Evolutionary conservation across 2,888 invertebrate species (phyloP).

Genomic region (Morinoia aosen): DNA sequence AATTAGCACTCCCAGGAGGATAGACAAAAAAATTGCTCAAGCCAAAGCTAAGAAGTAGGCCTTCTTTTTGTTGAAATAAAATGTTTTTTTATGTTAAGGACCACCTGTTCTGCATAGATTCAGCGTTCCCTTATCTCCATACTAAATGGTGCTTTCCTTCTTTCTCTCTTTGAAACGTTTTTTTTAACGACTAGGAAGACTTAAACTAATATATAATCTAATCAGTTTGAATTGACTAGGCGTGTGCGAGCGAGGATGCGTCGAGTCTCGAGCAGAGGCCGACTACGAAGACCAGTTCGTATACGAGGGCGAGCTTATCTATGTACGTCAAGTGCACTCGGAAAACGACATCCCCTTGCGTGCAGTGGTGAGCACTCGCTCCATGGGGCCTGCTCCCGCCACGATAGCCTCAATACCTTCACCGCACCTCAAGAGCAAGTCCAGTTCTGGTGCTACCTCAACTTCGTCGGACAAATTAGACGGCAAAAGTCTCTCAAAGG

Average conservation of each 20-base stretch:
- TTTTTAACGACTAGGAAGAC: too few relatives aligned
- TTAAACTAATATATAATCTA: too few relatives aligned
- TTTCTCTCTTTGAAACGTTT: too few relatives aligned
- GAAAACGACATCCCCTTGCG: conserved; percentile 59
- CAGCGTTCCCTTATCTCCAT: too few relatives aligned
- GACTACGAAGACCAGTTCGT: conserved; percentile 64
- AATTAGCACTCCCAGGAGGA: too few relatives aligned
- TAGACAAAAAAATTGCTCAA: too few relatives aligned
- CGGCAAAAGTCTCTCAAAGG: not conserved
- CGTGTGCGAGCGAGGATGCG: conserved; percentile 60
- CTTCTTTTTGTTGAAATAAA: too few relatives aligned
- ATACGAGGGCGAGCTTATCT: conserved; percentile 59
- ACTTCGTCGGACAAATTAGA: not conserved
- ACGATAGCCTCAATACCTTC: not conserved
- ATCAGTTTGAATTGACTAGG: not conserved
- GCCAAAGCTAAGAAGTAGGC: too few relatives aligned
- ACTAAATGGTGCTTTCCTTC: too few relatives aligned
- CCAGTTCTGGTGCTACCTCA: not conserved
- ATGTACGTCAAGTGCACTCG: conserved; percentile 63
- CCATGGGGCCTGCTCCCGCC: conserved; percentile 32
- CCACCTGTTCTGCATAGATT: too few relatives aligned
- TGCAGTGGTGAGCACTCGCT: conserved; percentile 42
- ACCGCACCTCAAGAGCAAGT: not conserved
- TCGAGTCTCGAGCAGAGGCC: conserved; percentile 55
- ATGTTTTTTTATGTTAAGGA: too few relatives aligned